Percentiles rank a stretch among this genome's conserved stretches.
These are phyloP conservation scores for Sander lucioperca DNA, from an alignment of 2,113 vertebrate species.

Conservation along the genomic window DNA sequence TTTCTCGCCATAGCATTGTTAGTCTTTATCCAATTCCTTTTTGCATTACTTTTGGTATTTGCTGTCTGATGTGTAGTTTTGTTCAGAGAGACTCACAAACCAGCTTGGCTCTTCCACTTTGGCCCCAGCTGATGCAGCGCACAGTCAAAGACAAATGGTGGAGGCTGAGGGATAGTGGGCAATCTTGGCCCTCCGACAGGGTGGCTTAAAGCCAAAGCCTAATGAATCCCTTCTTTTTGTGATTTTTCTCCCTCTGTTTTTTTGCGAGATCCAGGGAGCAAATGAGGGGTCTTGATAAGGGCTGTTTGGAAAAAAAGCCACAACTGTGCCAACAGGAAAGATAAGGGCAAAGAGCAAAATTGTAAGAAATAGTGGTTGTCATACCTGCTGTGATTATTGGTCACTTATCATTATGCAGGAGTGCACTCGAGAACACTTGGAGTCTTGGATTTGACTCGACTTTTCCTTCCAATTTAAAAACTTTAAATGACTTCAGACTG, in stretches of 20 bases:
- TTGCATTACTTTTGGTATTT: constrained; percentile 20
- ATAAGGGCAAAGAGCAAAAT: constrained; percentile 4
- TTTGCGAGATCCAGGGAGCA: constrained; percentile 50
- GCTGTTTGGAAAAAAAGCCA: constrained; percentile 38
- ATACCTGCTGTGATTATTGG: constrained; percentile 28
- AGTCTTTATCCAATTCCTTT: constrained; percentile 29
- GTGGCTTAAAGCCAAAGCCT: constrained; percentile 87
- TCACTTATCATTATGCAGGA: background rate
- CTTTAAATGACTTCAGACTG: background rate
- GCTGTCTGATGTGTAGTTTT: constrained; percentile 32
- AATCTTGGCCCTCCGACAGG: constrained; percentile 69
- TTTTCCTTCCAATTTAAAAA: constrained; percentile 5
- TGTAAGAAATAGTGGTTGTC: background rate
- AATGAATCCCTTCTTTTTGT: constrained; percentile 79
- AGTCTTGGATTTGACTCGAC: background rate
- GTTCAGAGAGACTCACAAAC: constrained; percentile 43
- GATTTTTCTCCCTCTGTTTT: constrained; percentile 62
- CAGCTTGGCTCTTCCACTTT: constrained; percentile 66
- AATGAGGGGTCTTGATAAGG: constrained; percentile 53
- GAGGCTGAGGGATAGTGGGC: constrained; percentile 56
- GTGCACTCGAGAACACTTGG: background rate
- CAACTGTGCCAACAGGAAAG: constrained; percentile 46
- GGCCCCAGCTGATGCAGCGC: constrained; percentile 63
- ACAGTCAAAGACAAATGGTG: constrained; percentile 68
- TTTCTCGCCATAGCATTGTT: constrained; percentile 15